phyloP scores from a whole-genome alignment of 2,888 invertebrate genomes.

The Caenorhabditis angaria region DNA sequence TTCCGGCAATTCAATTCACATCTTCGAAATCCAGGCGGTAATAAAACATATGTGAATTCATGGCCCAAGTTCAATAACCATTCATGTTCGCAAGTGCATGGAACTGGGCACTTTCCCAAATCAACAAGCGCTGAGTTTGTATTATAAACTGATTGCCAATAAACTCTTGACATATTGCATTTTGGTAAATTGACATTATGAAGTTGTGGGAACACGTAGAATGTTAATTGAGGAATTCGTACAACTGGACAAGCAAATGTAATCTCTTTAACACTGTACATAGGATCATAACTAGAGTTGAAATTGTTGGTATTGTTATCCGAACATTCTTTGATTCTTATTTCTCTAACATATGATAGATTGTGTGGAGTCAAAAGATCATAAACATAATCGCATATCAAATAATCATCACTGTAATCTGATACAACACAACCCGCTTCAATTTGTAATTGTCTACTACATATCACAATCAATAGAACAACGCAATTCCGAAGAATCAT shows the following conservation, averaged over 20 bases:
- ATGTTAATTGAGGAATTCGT: conserved; percentile 12
- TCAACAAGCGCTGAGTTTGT: conserved; percentile 26
- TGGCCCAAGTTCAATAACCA: conserved; percentile 29
- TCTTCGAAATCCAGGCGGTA: background rate
- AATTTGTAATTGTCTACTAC: too few species aligned
- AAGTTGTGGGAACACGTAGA: conserved; percentile 10
- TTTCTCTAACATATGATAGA: too few species aligned
- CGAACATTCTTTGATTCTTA: background rate
- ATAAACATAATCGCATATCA: too few species aligned
- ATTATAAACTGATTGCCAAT: conserved; percentile 45
- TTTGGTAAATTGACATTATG: conserved; percentile 19
- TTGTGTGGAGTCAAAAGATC: too few species aligned
- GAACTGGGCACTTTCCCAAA: conserved; percentile 44
- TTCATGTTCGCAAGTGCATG: conserved; percentile 43
- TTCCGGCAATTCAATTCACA: background rate
- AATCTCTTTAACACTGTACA: conserved; percentile 13
- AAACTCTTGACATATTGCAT: conserved; percentile 35
- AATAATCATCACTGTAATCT: too few species aligned
- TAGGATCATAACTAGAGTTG: background rate
- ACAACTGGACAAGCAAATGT: conserved; percentile 23
- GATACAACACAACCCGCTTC: too few species aligned
- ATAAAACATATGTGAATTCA: background rate
- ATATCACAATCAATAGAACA: too few species aligned
- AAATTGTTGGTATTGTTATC: too few species aligned
- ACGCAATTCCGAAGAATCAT: too few species aligned